Base-by-base conservation (phyloP, 2,888 invertebrate genomes). In the Plebejus anna region DNA sequence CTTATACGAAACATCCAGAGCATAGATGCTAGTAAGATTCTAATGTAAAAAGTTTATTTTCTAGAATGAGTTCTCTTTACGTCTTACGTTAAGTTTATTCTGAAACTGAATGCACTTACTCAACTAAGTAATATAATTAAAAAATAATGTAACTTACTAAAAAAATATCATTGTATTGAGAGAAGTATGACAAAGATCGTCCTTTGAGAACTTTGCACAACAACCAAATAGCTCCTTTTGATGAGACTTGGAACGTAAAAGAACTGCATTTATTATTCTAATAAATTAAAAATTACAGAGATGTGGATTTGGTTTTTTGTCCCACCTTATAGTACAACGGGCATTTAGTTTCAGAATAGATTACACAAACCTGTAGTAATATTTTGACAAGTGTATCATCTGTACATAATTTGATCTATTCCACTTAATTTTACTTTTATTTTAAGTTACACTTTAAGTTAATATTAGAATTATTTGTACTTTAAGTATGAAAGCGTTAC, bases 401-500 rank as follows among this genome's bases (percentile, higher is more conserved):
- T 80, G 79, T 81, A 81, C 66, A 80, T 80, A 80, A 77, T 78
- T 77, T 77, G 77, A 78, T 79, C 78, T 78, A 79, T 80, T 80
- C 79, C 78, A 81, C 76, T 80, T 79, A 79, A 76, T 59, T 38
- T 78, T 79, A 77, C 75, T 73, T 80, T 77, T 79, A 51, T 79
- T 79, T 77, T 78, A 80, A 81, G 80, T 79, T 79, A 32, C 2
- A 66, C 13, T 5, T 76, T 81, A 81, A 79, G 83, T 84, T 86
- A 85, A 85, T 84, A 85, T 81, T 84, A 90, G 87, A 88, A 85
- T 90, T 85, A 84, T 87, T 85, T 87, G 88, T 88, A 87, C 83
- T 83, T 89, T 91, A 91, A 90, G 88, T 87, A 87, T 89, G 88
- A 87, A 88, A 88, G 89, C 87, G 93, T 93, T 92, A 93, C 93